Evolutionary conservation across 2,113 vertebrate genomes (phyloP).

Genomic region (Dipodomys spectabilis): DNA sequence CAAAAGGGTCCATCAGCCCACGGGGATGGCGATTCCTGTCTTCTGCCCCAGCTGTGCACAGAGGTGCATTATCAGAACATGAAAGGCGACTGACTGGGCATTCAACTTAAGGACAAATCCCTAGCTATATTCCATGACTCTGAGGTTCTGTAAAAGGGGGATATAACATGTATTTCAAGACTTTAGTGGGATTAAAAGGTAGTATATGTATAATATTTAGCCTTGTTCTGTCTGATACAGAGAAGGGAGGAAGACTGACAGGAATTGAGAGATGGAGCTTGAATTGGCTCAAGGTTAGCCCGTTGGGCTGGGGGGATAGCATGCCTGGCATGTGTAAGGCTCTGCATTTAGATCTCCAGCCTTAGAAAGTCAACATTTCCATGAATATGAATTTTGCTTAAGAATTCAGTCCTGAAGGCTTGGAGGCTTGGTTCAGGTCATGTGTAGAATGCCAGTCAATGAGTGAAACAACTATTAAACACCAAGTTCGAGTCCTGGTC

Average conservation of each 20-base stretch:
- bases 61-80: background rate
- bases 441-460: too few relatives aligned
- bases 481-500: too few relatives aligned
- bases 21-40: background rate
- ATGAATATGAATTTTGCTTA: background rate
- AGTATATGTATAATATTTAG: background rate
- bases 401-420: background rate
- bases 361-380: background rate
- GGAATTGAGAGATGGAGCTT: background rate
- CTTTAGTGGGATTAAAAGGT: background rate
- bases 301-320: background rate
- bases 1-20: background rate
- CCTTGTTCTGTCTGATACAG: background rate
- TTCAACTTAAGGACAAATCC: background rate
- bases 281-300: background rate
- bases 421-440: too few relatives aligned
- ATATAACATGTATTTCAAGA: background rate
- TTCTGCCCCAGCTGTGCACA: background rate
- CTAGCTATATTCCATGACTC: background rate
- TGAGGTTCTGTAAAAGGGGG: constrained; percentile 13
- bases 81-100: background rate
- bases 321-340: background rate
- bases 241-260: background rate
- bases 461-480: too few relatives aligned
- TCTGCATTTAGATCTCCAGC: background rate